Percentiles rank a stretch among this genome's conserved stretches.
Conservation (phyloP, 1,140 invertebrate species). For the Papilio polyxenes region DNA sequence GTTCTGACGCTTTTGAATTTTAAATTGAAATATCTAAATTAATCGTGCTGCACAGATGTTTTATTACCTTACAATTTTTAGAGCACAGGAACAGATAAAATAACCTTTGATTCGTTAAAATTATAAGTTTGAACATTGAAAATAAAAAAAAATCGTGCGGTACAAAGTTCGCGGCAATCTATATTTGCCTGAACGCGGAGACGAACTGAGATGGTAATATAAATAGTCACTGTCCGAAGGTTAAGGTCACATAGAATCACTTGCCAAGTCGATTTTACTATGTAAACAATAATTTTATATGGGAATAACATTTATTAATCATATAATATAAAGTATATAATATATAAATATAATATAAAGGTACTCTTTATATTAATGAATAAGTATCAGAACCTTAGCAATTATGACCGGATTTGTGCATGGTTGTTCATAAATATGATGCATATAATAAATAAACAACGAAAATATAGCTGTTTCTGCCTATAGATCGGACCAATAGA, state of each 20-base stretch:
- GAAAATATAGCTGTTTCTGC: too few species aligned
- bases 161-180: constrained; percentile 62
- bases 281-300: constrained; percentile 28
- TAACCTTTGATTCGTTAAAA: constrained; percentile 24
- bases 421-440: too few species aligned
- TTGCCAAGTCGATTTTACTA: constrained; percentile 42
- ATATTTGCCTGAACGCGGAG: constrained; percentile 54
- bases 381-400: too few species aligned
- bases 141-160: constrained; percentile 42
- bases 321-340: too few species aligned
- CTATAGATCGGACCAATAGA: too few species aligned
- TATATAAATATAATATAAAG: too few species aligned
- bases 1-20: neutral
- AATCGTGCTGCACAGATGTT: neutral
- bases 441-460: too few species aligned
- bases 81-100: neutral
- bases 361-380: neutral
- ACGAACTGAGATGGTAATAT: constrained; percentile 54
- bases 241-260: constrained; percentile 51
- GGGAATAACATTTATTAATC: neutral
- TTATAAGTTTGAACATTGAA: neutral
- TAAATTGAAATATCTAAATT: neutral
- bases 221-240: constrained; percentile 63
- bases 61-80: neutral
- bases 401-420: too few species aligned